phyloP scores from a whole-genome alignment of 2,888 invertebrate genomes.

The Ypsolopha sequella region DNA sequence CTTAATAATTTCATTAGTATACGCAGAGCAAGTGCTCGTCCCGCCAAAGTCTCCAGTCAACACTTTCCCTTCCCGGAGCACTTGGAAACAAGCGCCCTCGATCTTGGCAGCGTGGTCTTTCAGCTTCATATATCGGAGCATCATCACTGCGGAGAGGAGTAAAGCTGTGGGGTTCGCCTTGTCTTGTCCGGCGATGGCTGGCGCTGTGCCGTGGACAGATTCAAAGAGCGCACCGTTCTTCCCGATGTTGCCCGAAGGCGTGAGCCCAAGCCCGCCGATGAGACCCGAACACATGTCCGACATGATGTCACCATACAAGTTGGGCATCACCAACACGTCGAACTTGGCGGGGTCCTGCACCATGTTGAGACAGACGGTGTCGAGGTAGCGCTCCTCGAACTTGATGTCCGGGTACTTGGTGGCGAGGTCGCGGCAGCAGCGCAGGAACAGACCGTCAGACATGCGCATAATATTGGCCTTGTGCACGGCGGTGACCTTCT shows the following conservation, averaged over 20 bases:
- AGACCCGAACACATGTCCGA: slow-evolving; percentile 99
- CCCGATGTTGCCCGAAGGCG: slow-evolving; percentile 99
- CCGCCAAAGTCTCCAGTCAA: slow-evolving; percentile 97
- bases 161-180: slow-evolving; percentile 98
- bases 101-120: slow-evolving; percentile 80
- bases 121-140: slow-evolving; percentile 93
- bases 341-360: slow-evolving; percentile 97
- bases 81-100: slow-evolving; percentile 85
- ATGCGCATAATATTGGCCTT: slow-evolving; percentile 99
- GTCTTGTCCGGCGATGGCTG: slow-evolving; percentile 96
- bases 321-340: slow-evolving; percentile 99
- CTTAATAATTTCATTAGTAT: slow-evolving; percentile 86
- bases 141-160: slow-evolving; percentile 97
- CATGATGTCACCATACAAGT: slow-evolving; percentile 98
- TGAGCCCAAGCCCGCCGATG: slow-evolving; percentile 97
- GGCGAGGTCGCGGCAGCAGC: slow-evolving; percentile 95
- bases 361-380: slow-evolving; percentile 99
- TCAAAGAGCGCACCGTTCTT: slow-evolving; percentile 98
- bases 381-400: slow-evolving; percentile 98
- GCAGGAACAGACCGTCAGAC: slow-evolving; percentile 98
- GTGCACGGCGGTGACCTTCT: slow-evolving; percentile 98
- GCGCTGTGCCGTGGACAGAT: slow-evolving; percentile 98
- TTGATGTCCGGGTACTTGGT: slow-evolving; percentile 94
- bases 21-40: slow-evolving; percentile 91
- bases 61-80: slow-evolving; percentile 84